A percentile compares a stretch with the other conserved stretches of the same genome.
Conservation (phyloP, 1,140 invertebrate genomes). For the Apolygus lucorum region DNA sequence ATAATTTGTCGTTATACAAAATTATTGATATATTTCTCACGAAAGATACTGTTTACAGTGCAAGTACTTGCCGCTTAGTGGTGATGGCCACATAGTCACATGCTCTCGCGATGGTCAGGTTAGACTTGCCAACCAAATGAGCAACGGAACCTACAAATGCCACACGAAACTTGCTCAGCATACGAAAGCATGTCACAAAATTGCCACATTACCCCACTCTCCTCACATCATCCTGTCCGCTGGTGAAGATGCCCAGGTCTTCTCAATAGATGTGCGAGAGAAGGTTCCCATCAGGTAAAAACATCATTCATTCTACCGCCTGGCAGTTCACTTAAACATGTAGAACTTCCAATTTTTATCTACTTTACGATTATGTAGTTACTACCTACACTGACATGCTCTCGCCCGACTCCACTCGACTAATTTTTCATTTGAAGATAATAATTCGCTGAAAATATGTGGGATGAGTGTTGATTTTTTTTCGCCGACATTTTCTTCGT, state of each 20-base stretch:
- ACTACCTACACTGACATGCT: too few species aligned
- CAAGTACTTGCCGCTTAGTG: constrained; percentile 57
- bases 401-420: constrained; percentile 1
- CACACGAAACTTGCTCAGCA: constrained; percentile 60
- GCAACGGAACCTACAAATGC: constrained; percentile 43
- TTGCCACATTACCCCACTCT: constrained; percentile 60
- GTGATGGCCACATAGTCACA: constrained; percentile 75
- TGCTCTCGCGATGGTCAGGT: constrained; percentile 85
- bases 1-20: too few species aligned
- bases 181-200: constrained; percentile 64
- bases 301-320: constrained; percentile 30
- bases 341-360: too few species aligned
- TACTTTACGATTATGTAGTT: too few species aligned
- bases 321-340: too few species aligned
- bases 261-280: constrained; percentile 70
- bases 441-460: too few species aligned
- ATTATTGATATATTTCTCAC: neutral
- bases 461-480: neutral
- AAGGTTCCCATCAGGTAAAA: constrained; percentile 54
- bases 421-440: constrained; percentile 10
- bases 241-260: constrained; percentile 78
- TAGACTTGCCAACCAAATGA: constrained; percentile 45
- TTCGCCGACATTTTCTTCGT: neutral
- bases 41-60: too few species aligned
- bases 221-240: constrained; percentile 73